Evolutionary conservation across 2,888 invertebrate genomes (phyloP), one percentile per base, ranked within the genome.

Genomic region (Agrochola lota): DNA sequence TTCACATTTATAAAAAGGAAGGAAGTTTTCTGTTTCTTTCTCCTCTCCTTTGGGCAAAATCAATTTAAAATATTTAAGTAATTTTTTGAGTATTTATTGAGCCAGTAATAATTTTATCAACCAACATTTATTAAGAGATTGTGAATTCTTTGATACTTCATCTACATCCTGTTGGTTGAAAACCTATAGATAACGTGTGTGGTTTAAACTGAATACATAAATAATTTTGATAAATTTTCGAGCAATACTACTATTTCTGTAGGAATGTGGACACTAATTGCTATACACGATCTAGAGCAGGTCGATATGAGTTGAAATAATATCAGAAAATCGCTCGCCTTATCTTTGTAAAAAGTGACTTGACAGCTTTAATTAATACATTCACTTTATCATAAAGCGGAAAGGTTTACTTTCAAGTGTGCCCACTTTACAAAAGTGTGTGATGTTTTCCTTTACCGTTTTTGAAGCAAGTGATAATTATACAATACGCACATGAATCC

Each of bases 181-280:
- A 78, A 8, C 30, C 12, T 17, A 66, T 23, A 69, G 17, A 40
- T 68, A 74, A 72, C 71, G 52, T 81, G 78, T 84, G 78, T 81
- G 85, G 77, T 81, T 82, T 83, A 81, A 76, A 79, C 88, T 86
- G 72, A 86, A 87, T 85, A 83, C 83, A 84, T 85, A 84, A 88
- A 83, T 83, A 79, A 82, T 78, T 63, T 78, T 73, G 66, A 77
- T 81, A 71, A 73, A 87, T 79, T 63, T 77, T 43, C 35, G n/a
- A 84, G 68, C 78, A 80, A 76, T 78, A 78, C 75, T 57, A 78
- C 80, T 74, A 80, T 74, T 80, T 86, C 74, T 73, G 74, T 69
- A 77, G 85, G 80, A 85, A 88, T 88, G 87, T 88, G 71, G 84
- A 79, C 77, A 73, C 74, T 88, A 85, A 88, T 89, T 85, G 88